Evolutionary conservation across 2,113 vertebrate species (phyloP), one percentile per base, ranked within the genome.

Genomic region (Ophthalmolycus amberensis): DNA sequence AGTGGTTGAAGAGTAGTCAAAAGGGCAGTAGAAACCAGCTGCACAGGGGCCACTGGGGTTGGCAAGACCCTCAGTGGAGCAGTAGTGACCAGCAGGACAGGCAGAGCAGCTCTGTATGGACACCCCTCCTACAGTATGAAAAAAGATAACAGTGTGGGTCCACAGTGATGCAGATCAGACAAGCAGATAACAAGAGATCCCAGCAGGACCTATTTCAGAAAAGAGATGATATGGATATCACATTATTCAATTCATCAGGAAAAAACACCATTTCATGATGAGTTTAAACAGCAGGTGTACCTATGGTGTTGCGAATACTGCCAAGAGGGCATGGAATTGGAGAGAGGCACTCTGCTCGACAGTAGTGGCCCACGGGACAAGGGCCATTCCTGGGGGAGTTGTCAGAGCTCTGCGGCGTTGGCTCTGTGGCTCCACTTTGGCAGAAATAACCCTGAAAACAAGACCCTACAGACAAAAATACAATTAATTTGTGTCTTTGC

Each of bases 391-490:
- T 86, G 0, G 93, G 92, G 58, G 93, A 95, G 0, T 0, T 16
- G 0, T 91, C 25, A 0, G 89, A 94, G 75, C 83, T 92, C 22
- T 64, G 85, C 0, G 97, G 97, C 27, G 94, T 86, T 16, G 95
- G 92, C 54, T 92, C 92, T 0, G 79, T 68, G 27, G 97, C 96
- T 10, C 96, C 97, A 71, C 95, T 95, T n/a, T 95, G 91, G 15
- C 97, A 99, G 89, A 96, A 97, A 93, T 94, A 96, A 9, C 97
- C 97, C 25, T 96, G 89, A 14, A 94, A 93, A 85, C 97, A 98
- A 6, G 66, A 89, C 38, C 97, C 97, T 98, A 25, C 1, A 71
- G 18, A 73, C 0, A 77, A 71, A 40, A 86, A 75, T 2, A 60
- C 27, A 79, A 40, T 10, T 37, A 1, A 20, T 40, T 29, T 8